These are phyloP conservation scores for Dendroctonus valens DNA, from an alignment of 1,140 invertebrate species.

Conservation along the genomic window DNA sequence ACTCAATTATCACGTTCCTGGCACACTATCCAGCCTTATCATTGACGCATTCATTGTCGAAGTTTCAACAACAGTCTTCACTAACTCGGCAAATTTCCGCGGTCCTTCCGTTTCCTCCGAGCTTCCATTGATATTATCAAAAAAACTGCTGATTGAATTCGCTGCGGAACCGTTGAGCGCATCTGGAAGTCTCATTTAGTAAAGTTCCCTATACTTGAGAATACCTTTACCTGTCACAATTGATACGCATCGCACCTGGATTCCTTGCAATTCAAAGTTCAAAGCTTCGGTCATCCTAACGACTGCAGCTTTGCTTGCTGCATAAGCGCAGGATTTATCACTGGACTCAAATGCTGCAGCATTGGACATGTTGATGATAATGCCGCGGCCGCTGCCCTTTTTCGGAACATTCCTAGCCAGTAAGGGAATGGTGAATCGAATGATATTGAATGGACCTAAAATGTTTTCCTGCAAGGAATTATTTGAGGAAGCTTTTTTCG, in stretches of 20 bases:
- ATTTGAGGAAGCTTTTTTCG: neutral
- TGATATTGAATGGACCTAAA: constrained; percentile 17
- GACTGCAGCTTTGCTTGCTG: constrained; percentile 27
- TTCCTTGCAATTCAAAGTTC: constrained; percentile 7
- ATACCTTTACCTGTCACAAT: constrained; percentile 6
- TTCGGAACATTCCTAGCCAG: constrained; percentile 14
- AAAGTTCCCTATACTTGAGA: neutral
- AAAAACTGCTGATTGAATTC: neutral
- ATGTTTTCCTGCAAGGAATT: constrained; percentile 21
- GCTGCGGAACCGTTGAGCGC: neutral
- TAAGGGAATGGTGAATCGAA: constrained; percentile 11
- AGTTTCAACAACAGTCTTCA: constrained; percentile 15
- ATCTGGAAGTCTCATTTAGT: neutral
- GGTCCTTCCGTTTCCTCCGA: constrained; percentile 2
- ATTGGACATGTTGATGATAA: constrained; percentile 29
- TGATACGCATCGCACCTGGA: constrained; percentile 13
- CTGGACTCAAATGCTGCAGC: constrained; percentile 5
- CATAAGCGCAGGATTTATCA: constrained; percentile 13
- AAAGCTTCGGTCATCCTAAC: constrained; percentile 22
- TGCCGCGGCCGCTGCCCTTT: constrained; percentile 15
- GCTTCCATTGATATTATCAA: neutral
- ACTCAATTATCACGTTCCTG: too few species aligned
- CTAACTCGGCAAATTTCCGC: constrained; percentile 18
- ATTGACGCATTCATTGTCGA: constrained; percentile 5
- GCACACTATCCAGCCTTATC: constrained; percentile 6